Conservation (phyloP, 2,113 vertebrate species). For the Thamnaconus septentrionalis region DNA sequence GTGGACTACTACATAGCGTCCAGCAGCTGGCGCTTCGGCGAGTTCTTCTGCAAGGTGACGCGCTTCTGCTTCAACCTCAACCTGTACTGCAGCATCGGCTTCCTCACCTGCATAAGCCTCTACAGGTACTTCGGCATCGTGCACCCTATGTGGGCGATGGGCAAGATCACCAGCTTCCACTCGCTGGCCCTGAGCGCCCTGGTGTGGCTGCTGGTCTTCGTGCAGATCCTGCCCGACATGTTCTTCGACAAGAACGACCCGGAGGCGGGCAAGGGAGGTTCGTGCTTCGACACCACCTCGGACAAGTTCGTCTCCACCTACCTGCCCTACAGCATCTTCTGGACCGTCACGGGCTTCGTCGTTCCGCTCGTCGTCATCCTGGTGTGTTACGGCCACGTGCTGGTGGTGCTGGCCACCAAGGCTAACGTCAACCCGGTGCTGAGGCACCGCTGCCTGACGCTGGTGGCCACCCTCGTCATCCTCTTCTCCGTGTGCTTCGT, state of each 20-base stretch:
- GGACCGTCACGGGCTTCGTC: conserved; percentile 74
- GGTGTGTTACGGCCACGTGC: conserved; percentile 77
- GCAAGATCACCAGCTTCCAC: conserved; percentile 58
- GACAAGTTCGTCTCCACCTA: conserved; percentile 32
- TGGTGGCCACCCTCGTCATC: conserved; percentile 72
- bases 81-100: conserved; percentile 84
- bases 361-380: conserved; percentile 76
- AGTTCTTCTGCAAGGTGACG: conserved; percentile 75
- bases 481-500: conserved; percentile 82
- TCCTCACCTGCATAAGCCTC: conserved; percentile 84
- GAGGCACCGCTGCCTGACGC: conserved; percentile 73
- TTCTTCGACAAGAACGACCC: conserved; percentile 64
- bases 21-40: conserved; percentile 77
- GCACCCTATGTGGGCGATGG: conserved; percentile 76
- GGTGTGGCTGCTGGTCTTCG: conserved; percentile 78
- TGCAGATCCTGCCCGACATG: conserved; percentile 75
- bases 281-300: conserved; percentile 76
- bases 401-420: conserved; percentile 70
- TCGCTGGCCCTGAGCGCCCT: conserved; percentile 32
- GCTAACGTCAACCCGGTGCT: conserved; percentile 61
- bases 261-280: accelerated
- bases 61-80: conserved; percentile 83
- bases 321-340: conserved; percentile 62
- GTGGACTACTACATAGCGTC: conserved; percentile 73
- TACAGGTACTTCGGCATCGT: conserved; percentile 85